phyloP scores from a whole-genome alignment of 1,140 invertebrate species.

The Drosophila hydei region DNA sequence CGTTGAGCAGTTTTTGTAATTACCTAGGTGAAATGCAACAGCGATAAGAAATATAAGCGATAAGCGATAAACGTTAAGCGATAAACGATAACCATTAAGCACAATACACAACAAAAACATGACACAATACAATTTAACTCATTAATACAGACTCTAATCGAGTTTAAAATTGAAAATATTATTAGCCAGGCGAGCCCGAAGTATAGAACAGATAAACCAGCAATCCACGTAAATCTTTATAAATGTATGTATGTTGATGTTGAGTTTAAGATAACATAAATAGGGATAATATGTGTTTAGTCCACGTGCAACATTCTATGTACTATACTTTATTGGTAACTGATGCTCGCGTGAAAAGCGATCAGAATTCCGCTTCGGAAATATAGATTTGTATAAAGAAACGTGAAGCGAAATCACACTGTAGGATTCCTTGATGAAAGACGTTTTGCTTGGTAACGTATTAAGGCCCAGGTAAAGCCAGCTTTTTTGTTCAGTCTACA shows the following conservation, averaged over 20 bases:
- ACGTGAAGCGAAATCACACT: neutral
- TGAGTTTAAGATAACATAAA: constrained; percentile 64
- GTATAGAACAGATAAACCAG: constrained; percentile 33
- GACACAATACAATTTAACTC: constrained; percentile 44
- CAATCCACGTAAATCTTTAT: constrained; percentile 41
- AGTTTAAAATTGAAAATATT: constrained; percentile 76
- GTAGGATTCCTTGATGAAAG: constrained; percentile 2
- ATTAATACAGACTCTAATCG: constrained; percentile 74
- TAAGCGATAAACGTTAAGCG: constrained; percentile 46
- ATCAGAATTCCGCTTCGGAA: constrained; percentile 15
- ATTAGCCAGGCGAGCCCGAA: constrained; percentile 50
- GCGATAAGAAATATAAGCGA: constrained; percentile 41
- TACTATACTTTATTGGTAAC: constrained; percentile 38
- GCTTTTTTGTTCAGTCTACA: constrained; percentile 38
- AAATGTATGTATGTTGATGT: constrained; percentile 65
- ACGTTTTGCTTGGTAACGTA: neutral
- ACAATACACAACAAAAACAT: constrained; percentile 21
- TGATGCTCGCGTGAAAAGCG: neutral
- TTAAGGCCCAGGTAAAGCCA: neutral
- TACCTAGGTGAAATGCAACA: constrained; percentile 72
- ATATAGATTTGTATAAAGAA: constrained; percentile 8
- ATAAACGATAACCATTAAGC: constrained; percentile 32
- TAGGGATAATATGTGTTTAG: constrained; percentile 65
- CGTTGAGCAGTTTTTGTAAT: constrained; percentile 74
- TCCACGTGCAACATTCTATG: constrained; percentile 67